These are phyloP conservation scores for Naja naja DNA, from an alignment of 2,113 vertebrate species.

Conservation along the genomic window DNA sequence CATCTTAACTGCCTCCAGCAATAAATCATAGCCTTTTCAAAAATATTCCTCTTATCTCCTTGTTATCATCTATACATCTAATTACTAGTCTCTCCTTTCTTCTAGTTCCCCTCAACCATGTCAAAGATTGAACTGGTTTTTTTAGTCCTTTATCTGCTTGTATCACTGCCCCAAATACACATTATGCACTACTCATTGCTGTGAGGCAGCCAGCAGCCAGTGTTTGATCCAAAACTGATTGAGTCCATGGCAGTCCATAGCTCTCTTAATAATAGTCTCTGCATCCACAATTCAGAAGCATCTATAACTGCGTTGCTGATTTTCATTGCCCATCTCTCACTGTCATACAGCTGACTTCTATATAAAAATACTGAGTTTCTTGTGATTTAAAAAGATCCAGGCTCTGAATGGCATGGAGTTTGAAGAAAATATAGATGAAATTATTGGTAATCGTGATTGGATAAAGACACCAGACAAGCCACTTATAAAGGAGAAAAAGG, in stretches of 20 bases:
- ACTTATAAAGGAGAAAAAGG: background rate
- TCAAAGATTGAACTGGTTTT: background rate
- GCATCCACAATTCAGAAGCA: background rate
- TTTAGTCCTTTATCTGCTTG: background rate
- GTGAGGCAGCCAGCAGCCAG: background rate
- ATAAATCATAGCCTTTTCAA: background rate
- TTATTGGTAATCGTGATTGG: background rate
- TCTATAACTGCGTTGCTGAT: background rate
- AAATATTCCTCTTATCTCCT: background rate
- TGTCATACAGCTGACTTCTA: background rate
- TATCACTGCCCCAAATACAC: background rate
- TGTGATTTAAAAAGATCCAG: background rate
- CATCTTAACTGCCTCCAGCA: background rate
- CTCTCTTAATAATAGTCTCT: background rate
- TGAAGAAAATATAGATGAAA: background rate
- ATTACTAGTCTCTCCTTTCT: background rate
- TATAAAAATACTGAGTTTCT: background rate
- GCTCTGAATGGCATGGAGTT: background rate
- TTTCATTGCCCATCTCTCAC: background rate
- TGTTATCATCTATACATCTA: background rate
- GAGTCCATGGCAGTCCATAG: background rate
- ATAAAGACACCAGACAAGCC: background rate
- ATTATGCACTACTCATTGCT: background rate
- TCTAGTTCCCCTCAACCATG: background rate
- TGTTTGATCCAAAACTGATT: background rate